Evolutionary conservation across 2,797 vertebrate species (phyloP).

Genomic region (Darevskia nairensis): DNA sequence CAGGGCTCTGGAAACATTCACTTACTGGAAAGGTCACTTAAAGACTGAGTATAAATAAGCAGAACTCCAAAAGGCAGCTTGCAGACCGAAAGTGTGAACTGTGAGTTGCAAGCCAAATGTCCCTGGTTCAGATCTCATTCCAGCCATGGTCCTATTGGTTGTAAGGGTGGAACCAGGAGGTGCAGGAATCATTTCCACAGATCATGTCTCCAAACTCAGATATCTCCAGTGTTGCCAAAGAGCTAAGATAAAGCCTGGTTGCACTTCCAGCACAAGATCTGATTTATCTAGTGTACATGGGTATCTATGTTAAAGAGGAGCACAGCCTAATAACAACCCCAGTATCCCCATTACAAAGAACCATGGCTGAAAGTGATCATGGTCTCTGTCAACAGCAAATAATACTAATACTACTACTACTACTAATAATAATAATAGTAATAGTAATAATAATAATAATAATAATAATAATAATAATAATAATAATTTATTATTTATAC

Average conservation of each 20-base stretch:
- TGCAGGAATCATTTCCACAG: not conserved
- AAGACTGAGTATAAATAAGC: not conserved
- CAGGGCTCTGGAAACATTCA: not conserved
- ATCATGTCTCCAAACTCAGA: not conserved
- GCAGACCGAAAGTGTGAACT: not conserved
- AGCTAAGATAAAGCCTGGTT: not conserved
- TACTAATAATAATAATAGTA: too few species aligned
- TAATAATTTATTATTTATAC: too few species aligned
- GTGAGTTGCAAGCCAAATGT: not conserved
- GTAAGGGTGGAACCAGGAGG: not conserved
- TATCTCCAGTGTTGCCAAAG: not conserved
- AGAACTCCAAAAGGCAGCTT: not conserved
- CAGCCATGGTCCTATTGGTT: not conserved
- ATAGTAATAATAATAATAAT: too few species aligned
- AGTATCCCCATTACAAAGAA: not conserved
- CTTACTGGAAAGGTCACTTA: not conserved
- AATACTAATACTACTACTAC: too few species aligned
- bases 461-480: too few species aligned
- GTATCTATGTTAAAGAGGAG: not conserved
- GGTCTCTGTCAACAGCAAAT: not conserved
- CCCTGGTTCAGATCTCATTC: not conserved
- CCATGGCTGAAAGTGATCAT: not conserved
- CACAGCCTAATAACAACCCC: not conserved
- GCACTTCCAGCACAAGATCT: not conserved
- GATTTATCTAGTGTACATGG: not conserved